Evolutionary conservation across 2,797 vertebrate species (phyloP), one percentile per base, ranked within the genome.

Genomic region (Phylloscopus collybita): DNA sequence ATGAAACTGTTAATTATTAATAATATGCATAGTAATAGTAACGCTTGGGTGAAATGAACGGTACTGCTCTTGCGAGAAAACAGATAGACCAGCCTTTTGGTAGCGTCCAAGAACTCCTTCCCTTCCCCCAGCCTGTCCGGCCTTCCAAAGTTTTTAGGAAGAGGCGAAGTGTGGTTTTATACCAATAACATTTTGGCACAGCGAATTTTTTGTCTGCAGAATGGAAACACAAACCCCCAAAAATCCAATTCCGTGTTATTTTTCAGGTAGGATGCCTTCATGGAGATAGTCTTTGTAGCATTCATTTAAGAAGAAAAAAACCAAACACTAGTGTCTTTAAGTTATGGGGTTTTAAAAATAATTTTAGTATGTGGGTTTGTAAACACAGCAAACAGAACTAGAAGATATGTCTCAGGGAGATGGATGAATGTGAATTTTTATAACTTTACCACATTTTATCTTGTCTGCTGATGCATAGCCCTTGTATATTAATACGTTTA

Each of bases 1-100:
- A 86, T 74, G 89, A 94, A 96, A 87, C 79, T 86, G 95, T 95
- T 95, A 93, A 96, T 97, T 80, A 95, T 95, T 95, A 87, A 94
- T 96, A 96, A 93, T 92, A 92, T 94, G 91, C 86, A 57, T 87
- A 94, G 71, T 54, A 80, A 91, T 93, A 92, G 88, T 92, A 97
- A 80, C 13, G 61, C 75, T 92, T 36, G 91, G 78, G 84, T 80
- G 86, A 78, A 87, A 89, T 2, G 84, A 96, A 81, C 50, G 56
- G 86, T 93, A 6, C 81, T 78, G 91, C 84, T 94, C 79, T 83
- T 78, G 69, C 1, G 30, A 90, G 84, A 47, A 90, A 95, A 64
- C 71, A 85, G 92, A 49, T 42, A 95, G 94, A 87, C 18, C 93
- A 95, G 94, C 86, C 81, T 93, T 96, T 93, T 97, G 96, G 94